Conservation (phyloP, 1,140 invertebrate genomes). For the Orius insidiosus region DNA sequence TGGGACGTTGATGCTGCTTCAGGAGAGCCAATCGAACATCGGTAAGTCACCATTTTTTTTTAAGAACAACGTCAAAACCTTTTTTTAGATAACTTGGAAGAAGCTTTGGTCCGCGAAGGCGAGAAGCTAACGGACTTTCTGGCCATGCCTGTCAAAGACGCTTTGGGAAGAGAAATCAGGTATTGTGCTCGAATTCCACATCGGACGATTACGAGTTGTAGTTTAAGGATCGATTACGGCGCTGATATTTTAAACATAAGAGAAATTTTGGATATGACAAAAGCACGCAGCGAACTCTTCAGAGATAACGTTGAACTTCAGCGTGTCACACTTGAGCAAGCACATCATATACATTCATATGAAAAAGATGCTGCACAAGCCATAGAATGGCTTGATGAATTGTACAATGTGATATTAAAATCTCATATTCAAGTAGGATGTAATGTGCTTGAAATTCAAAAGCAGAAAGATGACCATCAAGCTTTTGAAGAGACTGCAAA, state of each 20-base stretch:
- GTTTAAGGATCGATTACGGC: constrained; percentile 39
- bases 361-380: constrained; percentile 59
- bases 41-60: constrained; percentile 23
- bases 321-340: constrained; percentile 56
- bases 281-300: constrained; percentile 43
- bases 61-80: background rate
- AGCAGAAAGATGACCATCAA: constrained; percentile 55
- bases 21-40: constrained; percentile 27
- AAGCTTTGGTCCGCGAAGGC: constrained; percentile 52
- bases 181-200: background rate
- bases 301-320: constrained; percentile 50
- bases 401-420: constrained; percentile 48
- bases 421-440: constrained; percentile 54
- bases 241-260: constrained; percentile 51
- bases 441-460: constrained; percentile 50
- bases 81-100: constrained; percentile 39
- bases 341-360: constrained; percentile 51
- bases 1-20: constrained; percentile 34
- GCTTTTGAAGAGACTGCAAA: constrained; percentile 59
- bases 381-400: constrained; percentile 52
- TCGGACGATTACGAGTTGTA: constrained; percentile 24
- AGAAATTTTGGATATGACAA: constrained; percentile 40
- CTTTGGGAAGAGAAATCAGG: constrained; percentile 43
- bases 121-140: constrained; percentile 62
- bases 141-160: constrained; percentile 63